Evolutionary conservation across 2,113 vertebrate genomes (phyloP).

Genomic region (Todiramphus saurophagus): DNA sequence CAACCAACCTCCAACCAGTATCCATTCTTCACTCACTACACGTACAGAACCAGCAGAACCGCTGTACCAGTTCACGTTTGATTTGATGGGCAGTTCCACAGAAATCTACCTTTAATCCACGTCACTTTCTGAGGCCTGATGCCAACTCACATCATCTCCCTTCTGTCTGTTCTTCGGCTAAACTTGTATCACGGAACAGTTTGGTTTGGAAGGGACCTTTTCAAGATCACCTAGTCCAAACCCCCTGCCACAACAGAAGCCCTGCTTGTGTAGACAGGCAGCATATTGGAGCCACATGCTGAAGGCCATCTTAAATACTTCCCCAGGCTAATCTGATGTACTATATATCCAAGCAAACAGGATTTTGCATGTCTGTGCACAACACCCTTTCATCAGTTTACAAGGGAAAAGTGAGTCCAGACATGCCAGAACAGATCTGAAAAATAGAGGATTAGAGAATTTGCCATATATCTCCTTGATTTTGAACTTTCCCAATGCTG

Average conservation of each 20-base stretch:
- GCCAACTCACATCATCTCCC: not conserved
- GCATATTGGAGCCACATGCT: not conserved
- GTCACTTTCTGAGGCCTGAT: not conserved
- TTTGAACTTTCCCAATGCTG: conserved; percentile 16
- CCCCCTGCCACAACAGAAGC: not conserved
- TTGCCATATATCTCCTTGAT: not conserved
- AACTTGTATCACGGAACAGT: not conserved
- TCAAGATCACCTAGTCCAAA: not conserved
- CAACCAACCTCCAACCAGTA: not conserved
- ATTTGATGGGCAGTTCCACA: not conserved
- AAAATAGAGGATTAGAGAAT: conserved; percentile 50
- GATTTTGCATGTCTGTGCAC: conserved; percentile 52
- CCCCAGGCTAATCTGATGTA: conserved; percentile 9
- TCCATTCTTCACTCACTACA: not conserved
- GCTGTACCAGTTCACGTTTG: not conserved
- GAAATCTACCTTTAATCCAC: not conserved
- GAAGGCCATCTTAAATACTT: not conserved
- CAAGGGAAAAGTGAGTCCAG: conserved; percentile 10
- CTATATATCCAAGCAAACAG: conserved; percentile 24
- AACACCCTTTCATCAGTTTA: conserved; percentile 44
- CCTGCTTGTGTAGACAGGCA: not conserved
- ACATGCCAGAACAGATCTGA: conserved; percentile 25
- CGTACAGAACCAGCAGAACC: not conserved
- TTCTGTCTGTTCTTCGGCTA: not conserved
- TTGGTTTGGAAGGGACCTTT: not conserved